Conservation (phyloP, 2,113 vertebrate genomes). For the Strigops habroptila region DNA sequence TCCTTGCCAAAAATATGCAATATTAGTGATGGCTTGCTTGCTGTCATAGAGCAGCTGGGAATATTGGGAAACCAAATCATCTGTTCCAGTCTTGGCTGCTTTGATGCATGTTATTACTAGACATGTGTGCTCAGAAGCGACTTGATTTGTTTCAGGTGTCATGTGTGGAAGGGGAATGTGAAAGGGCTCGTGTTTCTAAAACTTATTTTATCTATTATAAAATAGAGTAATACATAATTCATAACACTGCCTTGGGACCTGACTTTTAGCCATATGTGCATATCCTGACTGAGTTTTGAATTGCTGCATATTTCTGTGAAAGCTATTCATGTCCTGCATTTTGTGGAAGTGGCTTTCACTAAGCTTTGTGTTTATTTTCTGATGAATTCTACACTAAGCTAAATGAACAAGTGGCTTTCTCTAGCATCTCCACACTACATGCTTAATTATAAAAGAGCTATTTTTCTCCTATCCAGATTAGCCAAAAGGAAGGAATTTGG, state of each 20-base stretch:
- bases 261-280: not conserved
- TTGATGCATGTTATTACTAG: not conserved
- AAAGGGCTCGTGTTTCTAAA: not conserved
- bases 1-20: not conserved
- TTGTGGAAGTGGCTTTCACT: not conserved
- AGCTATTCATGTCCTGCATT: not conserved
- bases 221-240: not conserved
- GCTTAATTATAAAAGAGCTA: rapidly evolving
- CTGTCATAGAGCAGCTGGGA: not conserved
- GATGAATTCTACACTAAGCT: not conserved
- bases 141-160: not conserved
- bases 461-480: not conserved
- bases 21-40: not conserved
- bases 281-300: not conserved
- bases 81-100: not conserved
- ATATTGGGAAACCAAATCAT: not conserved
- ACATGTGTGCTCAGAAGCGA: not conserved
- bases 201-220: not conserved
- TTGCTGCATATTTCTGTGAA: not conserved
- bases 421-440: not conserved
- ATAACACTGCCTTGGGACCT: not conserved
- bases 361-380: not conserved
- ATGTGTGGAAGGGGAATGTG: not conserved
- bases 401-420: not conserved
- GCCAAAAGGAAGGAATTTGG: not conserved